Conservation (phyloP, 2,113 vertebrate species). For the Malurus cyaneus region DNA sequence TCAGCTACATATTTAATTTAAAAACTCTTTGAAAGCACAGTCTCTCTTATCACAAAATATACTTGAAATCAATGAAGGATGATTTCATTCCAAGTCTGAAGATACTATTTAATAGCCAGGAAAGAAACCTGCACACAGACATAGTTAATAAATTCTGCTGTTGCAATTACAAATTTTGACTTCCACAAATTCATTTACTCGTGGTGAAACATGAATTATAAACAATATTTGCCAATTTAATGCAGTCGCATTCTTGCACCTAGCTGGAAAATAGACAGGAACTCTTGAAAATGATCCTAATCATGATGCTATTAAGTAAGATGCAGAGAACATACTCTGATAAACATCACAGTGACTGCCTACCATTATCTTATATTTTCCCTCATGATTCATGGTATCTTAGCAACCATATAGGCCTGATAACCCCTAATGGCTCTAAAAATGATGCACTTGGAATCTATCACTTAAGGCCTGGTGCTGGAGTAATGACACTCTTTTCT, state of each 20-base stretch:
- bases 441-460: constrained; percentile 68
- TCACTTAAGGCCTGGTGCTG: constrained; percentile 58
- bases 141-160: constrained; percentile 65
- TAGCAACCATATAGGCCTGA: constrained; percentile 71
- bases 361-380: constrained; percentile 68
- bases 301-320: constrained; percentile 68
- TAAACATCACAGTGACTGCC: constrained; percentile 61
- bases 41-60: constrained; percentile 68
- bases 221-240: constrained; percentile 68
- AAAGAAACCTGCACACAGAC: constrained; percentile 14
- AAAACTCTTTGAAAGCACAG: constrained; percentile 73
- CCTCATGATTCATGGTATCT: constrained; percentile 71
- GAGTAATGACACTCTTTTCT: constrained; percentile 58
- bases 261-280: constrained; percentile 62
- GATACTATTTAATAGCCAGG: constrained; percentile 66
- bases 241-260: constrained; percentile 47
- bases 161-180: constrained; percentile 60
- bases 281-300: constrained; percentile 69
- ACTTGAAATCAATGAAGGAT: constrained; percentile 76
- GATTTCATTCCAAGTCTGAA: constrained; percentile 73
- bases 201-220: constrained; percentile 65
- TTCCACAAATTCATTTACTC: constrained; percentile 62
- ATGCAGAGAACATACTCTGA: constrained; percentile 34
- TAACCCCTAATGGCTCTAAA: constrained; percentile 71
- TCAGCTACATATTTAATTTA: constrained; percentile 79